Percentiles rank a stretch among this genome's conserved stretches.
Evolutionary conservation across 2,888 invertebrate species (phyloP).

Genomic region (Eulithis prunata): DNA sequence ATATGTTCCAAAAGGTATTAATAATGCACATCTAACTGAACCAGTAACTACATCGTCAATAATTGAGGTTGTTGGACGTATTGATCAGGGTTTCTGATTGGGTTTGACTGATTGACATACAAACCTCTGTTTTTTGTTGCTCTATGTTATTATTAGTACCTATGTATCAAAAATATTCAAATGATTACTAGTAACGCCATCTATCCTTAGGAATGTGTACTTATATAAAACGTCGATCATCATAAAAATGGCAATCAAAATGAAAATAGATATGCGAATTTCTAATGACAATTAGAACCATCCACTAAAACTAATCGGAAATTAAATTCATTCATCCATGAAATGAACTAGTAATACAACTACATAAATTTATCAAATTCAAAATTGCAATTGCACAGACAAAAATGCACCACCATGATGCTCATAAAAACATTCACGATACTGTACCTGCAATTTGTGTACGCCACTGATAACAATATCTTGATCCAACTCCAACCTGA

Average conservation of each 20-base stretch:
- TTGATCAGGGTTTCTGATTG: constrained; percentile 17
- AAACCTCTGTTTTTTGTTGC: not conserved
- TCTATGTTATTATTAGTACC: no score
- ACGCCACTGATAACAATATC: constrained; percentile 28
- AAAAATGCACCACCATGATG: constrained; percentile 10
- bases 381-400: not conserved
- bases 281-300: not conserved
- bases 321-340: constrained; percentile 15
- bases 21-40: constrained; percentile 47
- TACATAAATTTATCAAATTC: not conserved
- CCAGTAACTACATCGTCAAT: constrained; percentile 51
- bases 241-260: no score
- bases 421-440: not conserved
- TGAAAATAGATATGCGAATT: not conserved
- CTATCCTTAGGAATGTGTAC: no score
- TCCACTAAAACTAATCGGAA: not conserved
- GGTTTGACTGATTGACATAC: constrained; percentile 11
- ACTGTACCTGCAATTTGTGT: not conserved
- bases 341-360: constrained; percentile 16
- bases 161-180: no score
- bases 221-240: no score
- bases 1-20: constrained; percentile 38
- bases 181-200: no score
- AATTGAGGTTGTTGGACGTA: constrained; percentile 44
- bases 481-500: constrained; percentile 49